Percentiles rank a stretch among this genome's conserved stretches.
Evolutionary conservation across 2,113 vertebrate genomes (phyloP).

Genomic region (Hoplias malabaricus): DNA sequence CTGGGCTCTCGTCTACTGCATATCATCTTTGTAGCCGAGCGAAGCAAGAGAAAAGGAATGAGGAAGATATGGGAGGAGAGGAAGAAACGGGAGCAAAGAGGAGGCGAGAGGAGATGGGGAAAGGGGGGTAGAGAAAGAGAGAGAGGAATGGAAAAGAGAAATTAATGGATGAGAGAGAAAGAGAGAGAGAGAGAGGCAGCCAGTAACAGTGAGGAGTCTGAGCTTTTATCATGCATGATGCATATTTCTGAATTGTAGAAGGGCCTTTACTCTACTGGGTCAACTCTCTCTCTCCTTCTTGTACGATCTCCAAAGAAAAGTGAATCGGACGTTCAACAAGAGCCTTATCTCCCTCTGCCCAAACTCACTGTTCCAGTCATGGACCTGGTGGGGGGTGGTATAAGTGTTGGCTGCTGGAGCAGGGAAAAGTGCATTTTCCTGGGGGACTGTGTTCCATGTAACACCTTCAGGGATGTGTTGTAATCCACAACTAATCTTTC

Average conservation of each 20-base stretch:
- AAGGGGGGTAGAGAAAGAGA: neutral
- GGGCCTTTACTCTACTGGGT: constrained; percentile 22
- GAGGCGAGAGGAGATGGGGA: constrained; percentile 5
- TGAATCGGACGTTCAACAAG: no score
- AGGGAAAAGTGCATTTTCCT: no score
- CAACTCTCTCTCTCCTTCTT: neutral
- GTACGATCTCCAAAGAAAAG: neutral
- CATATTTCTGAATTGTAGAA: constrained; percentile 31
- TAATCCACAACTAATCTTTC: no score
- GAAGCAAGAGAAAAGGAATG: no score
- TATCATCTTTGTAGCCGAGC: no score
- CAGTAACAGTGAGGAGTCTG: neutral
- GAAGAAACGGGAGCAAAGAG: neutral
- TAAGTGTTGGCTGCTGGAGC: no score
- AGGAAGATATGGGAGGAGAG: no score
- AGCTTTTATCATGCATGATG: constrained; percentile 38
- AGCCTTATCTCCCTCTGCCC: neutral
- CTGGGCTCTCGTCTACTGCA: no score
- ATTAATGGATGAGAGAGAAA: neutral
- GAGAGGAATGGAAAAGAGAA: neutral
- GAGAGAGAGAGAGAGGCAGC: neutral
- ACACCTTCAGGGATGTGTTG: no score
- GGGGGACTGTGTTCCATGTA: no score
- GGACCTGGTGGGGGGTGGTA: no score
- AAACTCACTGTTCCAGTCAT: no score